Conservation (phyloP, 2,888 invertebrate species). For the Mythimna lalbum region DNA sequence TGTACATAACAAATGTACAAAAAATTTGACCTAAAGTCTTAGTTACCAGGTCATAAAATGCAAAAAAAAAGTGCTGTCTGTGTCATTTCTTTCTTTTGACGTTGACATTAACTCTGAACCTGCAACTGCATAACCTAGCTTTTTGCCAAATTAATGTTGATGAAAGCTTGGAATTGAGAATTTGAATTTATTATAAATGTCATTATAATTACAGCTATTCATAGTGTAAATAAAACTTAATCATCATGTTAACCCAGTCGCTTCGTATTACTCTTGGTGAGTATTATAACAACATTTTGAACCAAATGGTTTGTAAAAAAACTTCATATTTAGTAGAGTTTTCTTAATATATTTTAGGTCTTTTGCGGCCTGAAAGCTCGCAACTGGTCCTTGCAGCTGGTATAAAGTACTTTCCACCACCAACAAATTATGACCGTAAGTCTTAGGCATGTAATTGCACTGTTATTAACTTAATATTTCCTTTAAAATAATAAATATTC, state of each 20-base stretch:
- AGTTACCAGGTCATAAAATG: too few species aligned
- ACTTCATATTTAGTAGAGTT: not conserved
- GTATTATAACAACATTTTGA: slow-evolving; percentile 23
- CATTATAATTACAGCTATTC: not conserved
- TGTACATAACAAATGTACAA: too few species aligned
- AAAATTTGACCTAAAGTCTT: too few species aligned
- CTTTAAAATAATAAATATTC: not conserved
- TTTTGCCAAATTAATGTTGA: not conserved
- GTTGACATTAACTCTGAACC: not conserved
- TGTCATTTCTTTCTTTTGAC: not conserved
- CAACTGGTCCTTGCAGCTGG: slow-evolving; percentile 83
- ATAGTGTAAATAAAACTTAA: not conserved
- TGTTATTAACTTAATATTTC: not conserved
- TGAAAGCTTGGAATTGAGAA: not conserved
- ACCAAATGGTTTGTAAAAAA: not conserved
- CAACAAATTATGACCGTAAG: slow-evolving; percentile 93
- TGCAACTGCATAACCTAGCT: slow-evolving; percentile 19
- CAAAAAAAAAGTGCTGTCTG: too few species aligned
- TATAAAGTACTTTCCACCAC: slow-evolving; percentile 93
- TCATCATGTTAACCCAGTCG: slow-evolving; percentile 62
- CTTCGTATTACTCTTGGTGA: slow-evolving; percentile 66
- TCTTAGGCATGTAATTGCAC: slow-evolving; percentile 24
- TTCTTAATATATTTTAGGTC: slow-evolving; percentile 68
- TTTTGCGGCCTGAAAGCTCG: slow-evolving; percentile 75
- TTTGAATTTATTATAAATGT: slow-evolving; percentile 2